These are phyloP conservation scores for Dichetophora obliterata DNA, from an alignment of 2,888 invertebrate species.

Conservation along the genomic window DNA sequence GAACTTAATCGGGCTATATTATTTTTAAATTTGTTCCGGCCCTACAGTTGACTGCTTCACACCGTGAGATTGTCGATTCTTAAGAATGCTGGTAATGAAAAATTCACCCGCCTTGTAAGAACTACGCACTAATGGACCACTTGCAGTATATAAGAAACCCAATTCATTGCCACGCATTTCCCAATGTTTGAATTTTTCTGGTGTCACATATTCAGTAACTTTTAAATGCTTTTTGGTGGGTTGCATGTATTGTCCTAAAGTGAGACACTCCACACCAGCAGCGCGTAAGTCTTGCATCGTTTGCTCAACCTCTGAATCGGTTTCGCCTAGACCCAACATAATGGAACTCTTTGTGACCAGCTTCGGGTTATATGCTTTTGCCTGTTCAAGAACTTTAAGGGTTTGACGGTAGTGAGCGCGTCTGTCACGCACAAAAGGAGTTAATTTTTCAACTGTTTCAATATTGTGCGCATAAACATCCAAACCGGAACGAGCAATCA, in stretches of 20 bases:
- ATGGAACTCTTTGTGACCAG: slow-evolving; percentile 97
- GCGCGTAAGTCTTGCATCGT: slow-evolving; percentile 87
- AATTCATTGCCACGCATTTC: slow-evolving; percentile 83
- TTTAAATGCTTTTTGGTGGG: slow-evolving; percentile 96
- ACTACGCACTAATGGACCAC: slow-evolving; percentile 96
- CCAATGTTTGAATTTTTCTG: slow-evolving; percentile 92
- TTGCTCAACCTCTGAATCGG: slow-evolving; percentile 86
- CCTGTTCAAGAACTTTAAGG: slow-evolving; percentile 82
- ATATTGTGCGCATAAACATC: slow-evolving; percentile 99
- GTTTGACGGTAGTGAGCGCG: slow-evolving; percentile 95
- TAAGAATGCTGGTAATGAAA: slow-evolving; percentile 85
- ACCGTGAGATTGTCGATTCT: slow-evolving; percentile 69
- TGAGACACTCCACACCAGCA: slow-evolving; percentile 93
- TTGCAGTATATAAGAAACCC: slow-evolving; percentile 97
- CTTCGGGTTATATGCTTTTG: slow-evolving; percentile 83
- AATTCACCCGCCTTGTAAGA: slow-evolving; percentile 99
- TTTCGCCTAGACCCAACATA: slow-evolving; percentile 96
- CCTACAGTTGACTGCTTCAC: not conserved
- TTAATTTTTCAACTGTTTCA: slow-evolving; percentile 93
- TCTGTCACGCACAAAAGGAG: slow-evolving; percentile 92
- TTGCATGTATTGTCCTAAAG: slow-evolving; percentile 99
- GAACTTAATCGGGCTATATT: too few relatives aligned
- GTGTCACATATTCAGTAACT: slow-evolving; percentile 96
- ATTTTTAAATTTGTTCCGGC: too few relatives aligned
- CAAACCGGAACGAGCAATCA: slow-evolving; percentile 84